Base-by-base conservation (phyloP, 2,797 vertebrate species). In the Todus mexicanus region DNA sequence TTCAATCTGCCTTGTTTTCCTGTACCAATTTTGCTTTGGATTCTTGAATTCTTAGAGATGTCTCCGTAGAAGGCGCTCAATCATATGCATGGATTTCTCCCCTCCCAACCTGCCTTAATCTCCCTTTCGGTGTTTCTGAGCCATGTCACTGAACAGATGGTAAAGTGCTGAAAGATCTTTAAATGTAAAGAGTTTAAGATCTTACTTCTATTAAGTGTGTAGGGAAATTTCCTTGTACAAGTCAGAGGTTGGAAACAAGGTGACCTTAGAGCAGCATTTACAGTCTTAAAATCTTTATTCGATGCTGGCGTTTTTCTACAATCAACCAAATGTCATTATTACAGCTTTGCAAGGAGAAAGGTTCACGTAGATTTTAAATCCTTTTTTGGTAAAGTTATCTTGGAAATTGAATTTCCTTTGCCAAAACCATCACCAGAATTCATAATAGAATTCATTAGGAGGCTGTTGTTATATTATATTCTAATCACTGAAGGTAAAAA, bases 121-220 rank as follows among this genome's bases (percentile, higher is more conserved):
- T 83, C 48, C 87, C 57, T 84, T 79, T 81, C 51, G 31, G 47
- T 66, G 81, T 92, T 91, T 70, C 35, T 91, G 68, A 53, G 89
- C 87, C 37, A 5, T 69, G 87, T 18, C 84, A 65, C 78, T 81
- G 95, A 93, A 81, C 96, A 96, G 95, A 96, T 96, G 96, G 96
- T 75, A 54, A 95, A 83, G 86, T 79, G 51, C 76, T 80, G 63
- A 42, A 89, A 95, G 95, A 94, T 84, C 86, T 94, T 95, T 92
- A 93, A 50, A 94, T 81, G 35, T 91, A 96, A 96, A 94, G 96
- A 80, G 93, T 94, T 96, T 96, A 95, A 78, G 87, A 73, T 94
- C 94, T 96, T 96, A 93, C 66, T 71, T 85, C 73, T 60, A n/a
- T 93, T 93, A 87, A 88, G 66, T 47, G 81, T 72, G 33, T 59